Conservation (phyloP, 2,113 vertebrate genomes). For the Pterocles burchelli region DNA sequence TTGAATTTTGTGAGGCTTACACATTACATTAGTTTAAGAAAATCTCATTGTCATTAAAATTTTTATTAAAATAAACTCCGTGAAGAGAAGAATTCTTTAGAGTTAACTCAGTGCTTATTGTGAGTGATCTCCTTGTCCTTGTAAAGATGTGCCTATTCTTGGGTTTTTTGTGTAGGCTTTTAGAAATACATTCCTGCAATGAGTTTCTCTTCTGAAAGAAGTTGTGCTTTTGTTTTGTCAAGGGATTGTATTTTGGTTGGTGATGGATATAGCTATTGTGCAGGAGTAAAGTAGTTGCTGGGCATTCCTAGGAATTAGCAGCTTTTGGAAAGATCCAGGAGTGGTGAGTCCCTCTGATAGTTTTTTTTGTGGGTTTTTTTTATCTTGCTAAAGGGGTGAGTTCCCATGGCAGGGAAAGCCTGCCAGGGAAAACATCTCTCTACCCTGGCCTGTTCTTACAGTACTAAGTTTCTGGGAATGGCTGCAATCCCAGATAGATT, state of each 20-base stretch:
- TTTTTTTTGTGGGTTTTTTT: background rate
- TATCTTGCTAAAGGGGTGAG: background rate
- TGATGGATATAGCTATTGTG: background rate
- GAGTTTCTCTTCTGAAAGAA: background rate
- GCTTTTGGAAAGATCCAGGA: background rate
- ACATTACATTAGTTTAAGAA: background rate
- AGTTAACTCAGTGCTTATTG: background rate
- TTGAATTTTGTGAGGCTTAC: background rate
- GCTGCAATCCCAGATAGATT: background rate
- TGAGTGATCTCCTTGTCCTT: background rate
- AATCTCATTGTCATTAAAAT: background rate
- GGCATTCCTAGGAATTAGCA: background rate
- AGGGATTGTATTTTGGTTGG: background rate
- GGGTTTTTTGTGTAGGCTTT: background rate
- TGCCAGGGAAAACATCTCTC: background rate
- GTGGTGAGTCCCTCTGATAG: background rate
- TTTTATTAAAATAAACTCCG: background rate
- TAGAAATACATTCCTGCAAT: background rate
- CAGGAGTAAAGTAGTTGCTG: background rate
- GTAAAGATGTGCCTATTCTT: background rate
- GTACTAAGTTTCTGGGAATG: background rate
- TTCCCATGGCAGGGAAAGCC: background rate
- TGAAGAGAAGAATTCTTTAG: background rate
- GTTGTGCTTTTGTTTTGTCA: background rate
- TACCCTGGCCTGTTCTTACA: background rate